Base-by-base conservation (phyloP, 2,797 vertebrate genomes). In the Megalops cyprinoides region DNA sequence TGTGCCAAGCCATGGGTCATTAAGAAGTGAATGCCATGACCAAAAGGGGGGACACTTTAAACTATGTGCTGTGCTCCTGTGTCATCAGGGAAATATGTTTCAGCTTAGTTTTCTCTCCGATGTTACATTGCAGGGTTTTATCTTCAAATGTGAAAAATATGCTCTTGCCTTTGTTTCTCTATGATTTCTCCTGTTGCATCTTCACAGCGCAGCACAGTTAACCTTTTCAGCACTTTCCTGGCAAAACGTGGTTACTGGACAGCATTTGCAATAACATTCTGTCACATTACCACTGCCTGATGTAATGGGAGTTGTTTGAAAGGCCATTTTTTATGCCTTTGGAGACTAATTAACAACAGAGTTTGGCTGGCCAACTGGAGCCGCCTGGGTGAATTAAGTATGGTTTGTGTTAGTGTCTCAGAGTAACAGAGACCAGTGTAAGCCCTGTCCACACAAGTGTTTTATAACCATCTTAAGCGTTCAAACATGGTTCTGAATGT, bases 11-110 rank as follows among this genome's bases (percentile, higher is more conserved):
- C 92, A 93, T 91, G 94, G 93, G 94, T 94, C 95, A 95, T 95
- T 95, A 95, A 93, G 93, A 92, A 94, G 94, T 94, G 95, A 94
- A 95, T 95, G 95, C 93, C 92, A 94, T 92, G 94, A 93, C 94
- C 91, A 94, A 93, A 84, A 7, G 39, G 94, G 94, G 93, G 94
- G 93, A 94, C 94, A 94, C 92, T 94, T 88, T 94, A 91, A 94
- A 93, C 93, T 94, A 92, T 91, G 89, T 90, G 93, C 90, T 94
- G 85, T 93, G 90, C 79, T 92, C 91, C 90, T 93, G 90, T 86
- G 90, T 91, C 91, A 92, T 89, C 90, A 88, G 84, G 91, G 91
- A 93, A 94, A 94, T 94, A 92, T 90, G 91, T 53, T 53, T 42
- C 18, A 76, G 23, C 34, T 65, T 62, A 15, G 31, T 53, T 34